Base-by-base conservation (phyloP, 2,797 vertebrate species). In the Taenioides sp. region DNA sequence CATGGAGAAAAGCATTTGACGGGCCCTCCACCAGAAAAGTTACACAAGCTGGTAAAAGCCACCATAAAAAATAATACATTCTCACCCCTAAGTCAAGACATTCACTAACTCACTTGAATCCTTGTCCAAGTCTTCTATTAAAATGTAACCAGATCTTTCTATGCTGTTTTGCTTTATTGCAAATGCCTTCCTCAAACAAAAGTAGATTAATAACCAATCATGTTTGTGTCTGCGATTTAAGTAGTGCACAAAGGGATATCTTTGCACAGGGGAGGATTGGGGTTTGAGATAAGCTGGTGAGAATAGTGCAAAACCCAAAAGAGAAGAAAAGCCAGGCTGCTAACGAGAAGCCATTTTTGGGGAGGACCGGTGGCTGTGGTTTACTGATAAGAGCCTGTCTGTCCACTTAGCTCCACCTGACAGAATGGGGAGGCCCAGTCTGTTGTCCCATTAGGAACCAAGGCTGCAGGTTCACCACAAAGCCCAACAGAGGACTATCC, bases 361-460 rank as follows among this genome's bases (percentile, higher is more conserved):
- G 78, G 79, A 84, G 85, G 83, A 81, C 87, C 86, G 87, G 70
- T 49, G 91, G 87, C 95, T 96, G 95, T 77, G 87, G 91, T 87
- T 89, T 68, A 65, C 95, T 94, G 95, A 96, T 96, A 96, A 96
- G 94, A 92, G 84, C 73, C 80, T 86, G 82, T 80, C 57, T 73
- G 77, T 61, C 84, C 27, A 52, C 65, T 83, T 80, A 74, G 82
- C 81, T 85, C 69, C 70, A 78, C 86, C 80, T 87, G 75, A 89
- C 90, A 89, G 92, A 91, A 92, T 86, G 87, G 92, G 87, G 90
- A 92, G 91, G 88, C 89, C 94, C 93, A 94, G 94, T 95, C 94
- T 91, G 89, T 93, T 84, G 90, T 90, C 92, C 94, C 89, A 94
- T 95, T 95, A 95, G 94, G 94, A 92, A 88, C 94, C 91, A 91